Evolutionary conservation across 2,113 vertebrate species (phyloP), one percentile per base, ranked within the genome.

Genomic region (Aptenodytes patagonicus): DNA sequence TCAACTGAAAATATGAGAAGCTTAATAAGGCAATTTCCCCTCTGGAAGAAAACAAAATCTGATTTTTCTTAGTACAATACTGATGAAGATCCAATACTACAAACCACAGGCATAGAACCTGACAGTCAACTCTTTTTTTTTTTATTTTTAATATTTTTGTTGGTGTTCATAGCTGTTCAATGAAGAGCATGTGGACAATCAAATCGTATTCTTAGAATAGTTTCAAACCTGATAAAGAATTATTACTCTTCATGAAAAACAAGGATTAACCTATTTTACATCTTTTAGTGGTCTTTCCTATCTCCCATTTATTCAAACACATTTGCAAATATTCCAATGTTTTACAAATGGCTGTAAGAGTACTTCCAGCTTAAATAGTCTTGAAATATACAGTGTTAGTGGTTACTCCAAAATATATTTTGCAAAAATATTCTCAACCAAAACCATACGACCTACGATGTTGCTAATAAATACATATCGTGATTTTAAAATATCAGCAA

Each of bases 381-480:
- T 64, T 31, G 17, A 60, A 88, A 60, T 25, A 46, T 4, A 55
- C 26, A 64, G 62, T 19, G 21, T 24, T 46, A n/a, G 24, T 6
- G 14, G 17, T 51, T 60, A 62, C 10, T 40, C 26, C 19, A 31
- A 51, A 58, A 72, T 12, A 22, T 5, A 5, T 29, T 62, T 68
- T 40, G 20, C 14, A 54, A 47, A 83, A 49, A 10, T 22, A 42
- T 16, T 47, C 29, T 79, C 42, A 83, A 9, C 3, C 24, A 46
- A 73, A 91, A 44, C 25, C 10, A 34, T 24, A 38, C 0, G 1
- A 40, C 40, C 40, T 8, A n/a, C 46, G 34, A 40, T 6, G 11
- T 32, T 40, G 25, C 7, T n/a, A 52, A 24, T 5, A 80, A 40
- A 38, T 22, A 38, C 5, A 28, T 19, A 25, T 1, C 0, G 0